Evolutionary conservation across 2,888 invertebrate species (phyloP), one percentile per base, ranked within the genome.

Genomic region (Volucella zonaria): DNA sequence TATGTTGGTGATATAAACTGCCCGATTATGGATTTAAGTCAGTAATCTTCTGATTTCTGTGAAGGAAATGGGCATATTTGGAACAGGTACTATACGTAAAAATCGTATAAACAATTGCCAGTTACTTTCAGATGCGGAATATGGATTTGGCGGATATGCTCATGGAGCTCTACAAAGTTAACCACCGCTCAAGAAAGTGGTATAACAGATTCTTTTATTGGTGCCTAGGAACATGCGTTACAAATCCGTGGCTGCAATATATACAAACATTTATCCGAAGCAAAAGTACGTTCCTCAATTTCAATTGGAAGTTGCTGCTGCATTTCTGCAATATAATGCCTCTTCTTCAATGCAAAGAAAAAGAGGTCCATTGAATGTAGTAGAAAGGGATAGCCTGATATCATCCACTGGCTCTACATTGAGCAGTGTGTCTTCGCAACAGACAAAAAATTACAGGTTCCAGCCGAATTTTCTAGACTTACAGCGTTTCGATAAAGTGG

Each of bases 1-100:
- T 82, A 83, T 73, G 79, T 87, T 68, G 66, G 75, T 42, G 82
- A 85, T 14, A 82, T 80, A n/a, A n/a, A n/a, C 40, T 77, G 82
- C 38, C 66, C 75, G 11, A 56, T 73, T 82, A 75, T 78, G 86
- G 82, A 8, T 47, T 87, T 18, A 18, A 1, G 18, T 18, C 18
- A 18, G 18, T 18, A 18, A 18, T 1, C 18, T 18, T 18, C 18
- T 18, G 18, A 18, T 18, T 18, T 18, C 18, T 18, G 1, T 18
- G 18, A 18, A 18, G 18, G 18, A 18, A 18, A 18, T 18, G 18
- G 1, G 1, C 18, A 18, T 18, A 18, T 18, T 18, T 18, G 18
- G 1, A 18, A 18, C 18, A 1, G 1, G 18, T 18, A 18, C 18
- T 18, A 1, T 18, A 18, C 18, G 18, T 18, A 18, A 18, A 18